Base-by-base conservation (phyloP, 2,888 invertebrate genomes). In the Arrhopalites spinosus region DNA sequence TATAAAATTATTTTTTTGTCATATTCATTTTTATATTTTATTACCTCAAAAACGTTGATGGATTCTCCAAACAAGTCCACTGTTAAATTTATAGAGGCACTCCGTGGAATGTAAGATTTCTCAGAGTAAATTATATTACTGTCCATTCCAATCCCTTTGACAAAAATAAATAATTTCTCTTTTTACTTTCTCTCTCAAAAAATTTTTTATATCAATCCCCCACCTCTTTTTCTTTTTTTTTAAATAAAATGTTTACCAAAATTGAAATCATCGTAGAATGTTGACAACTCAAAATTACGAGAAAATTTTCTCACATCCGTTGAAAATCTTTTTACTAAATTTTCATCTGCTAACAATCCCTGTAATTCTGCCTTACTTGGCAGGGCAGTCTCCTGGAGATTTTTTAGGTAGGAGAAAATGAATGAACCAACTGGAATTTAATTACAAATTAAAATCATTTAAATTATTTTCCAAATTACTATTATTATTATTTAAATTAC, bases 341-440 rank as follows among this genome's bases (percentile, higher is more conserved):
- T 89, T 78, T 91, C 90, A 81, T 95, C 94, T 0, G 93, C 90
- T 1, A 98, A 87, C 23, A 98, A 88, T 72, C 92, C 92, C 84
- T 95, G 94, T 64, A 95, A 90, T 84, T 93, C 93, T 53, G 94
- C 90, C 78, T 93, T 91, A 59, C 91, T 91, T 0, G 95, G 95
- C 2, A 93, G 90, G 0, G 94, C 91, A 0, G 95, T 94, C 83
- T 93, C 92, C 77, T 93, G 90, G 56, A 96, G 86, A 86, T 96
- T 97, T 81, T 90, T 92, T 68, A 98, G 87, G 86, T 97, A 96
- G 72, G 95, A 95, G 95, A 96, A 97, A 2, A 98, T 93, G 86
- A 95, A 98, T 5, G 96, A 95, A 15, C 95, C 95, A 73, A 94
- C 95, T 93, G 85, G 75, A 20, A 53, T 20, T 5, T 20, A 36